Evolutionary conservation across 23 tunicate species (phyloP), one percentile per base, ranked within the genome.

Genomic region (Ciona savignyi): DNA sequence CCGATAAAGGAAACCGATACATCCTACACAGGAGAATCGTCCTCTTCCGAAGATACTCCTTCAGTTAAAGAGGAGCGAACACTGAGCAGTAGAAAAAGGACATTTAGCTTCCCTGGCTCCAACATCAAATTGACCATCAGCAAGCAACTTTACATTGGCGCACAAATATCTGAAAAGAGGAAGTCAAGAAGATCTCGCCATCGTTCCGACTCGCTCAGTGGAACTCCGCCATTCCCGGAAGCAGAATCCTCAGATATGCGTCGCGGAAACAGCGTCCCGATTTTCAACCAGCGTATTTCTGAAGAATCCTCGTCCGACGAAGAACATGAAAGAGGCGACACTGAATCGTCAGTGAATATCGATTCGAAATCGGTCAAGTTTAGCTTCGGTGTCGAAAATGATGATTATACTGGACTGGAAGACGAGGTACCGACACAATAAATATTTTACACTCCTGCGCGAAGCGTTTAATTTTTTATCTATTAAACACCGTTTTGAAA

Each of bases 381-480:
- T 27, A 78, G 78, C 29, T 81, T 78, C 35, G 85, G 85, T 1
- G 25, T 49, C 27, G 85, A 65, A 30, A 78, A 56, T 11, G 85
- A 81, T 73, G 85, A 81, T 81, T 81, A 60, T 56, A 81, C 85
- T 15, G 85, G 85, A 11, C 60, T 81, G 2, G 85, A 81, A 66
- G 85, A 81, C 31, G 85, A 81, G 27, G 62, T 69, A 26, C 84
- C 70, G 11, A 34, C 32, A 65, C 31, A 49, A 49, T 15, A 49
- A 49, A 49, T n/a, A n/a, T n/a, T n/a, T n/a, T n/a, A n/a, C n/a
- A n/a, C n/a, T n/a, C n/a, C n/a, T n/a, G n/a, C n/a, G n/a, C n/a
- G n/a, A n/a, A n/a, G n/a, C n/a, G n/a, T n/a, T n/a, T n/a, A n/a
- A n/a, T n/a, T n/a, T n/a, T n/a, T n/a, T n/a, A n/a, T n/a, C n/a